Conservation (phyloP, 2,113 vertebrate species). For the Setophaga kirtlandii region DNA sequence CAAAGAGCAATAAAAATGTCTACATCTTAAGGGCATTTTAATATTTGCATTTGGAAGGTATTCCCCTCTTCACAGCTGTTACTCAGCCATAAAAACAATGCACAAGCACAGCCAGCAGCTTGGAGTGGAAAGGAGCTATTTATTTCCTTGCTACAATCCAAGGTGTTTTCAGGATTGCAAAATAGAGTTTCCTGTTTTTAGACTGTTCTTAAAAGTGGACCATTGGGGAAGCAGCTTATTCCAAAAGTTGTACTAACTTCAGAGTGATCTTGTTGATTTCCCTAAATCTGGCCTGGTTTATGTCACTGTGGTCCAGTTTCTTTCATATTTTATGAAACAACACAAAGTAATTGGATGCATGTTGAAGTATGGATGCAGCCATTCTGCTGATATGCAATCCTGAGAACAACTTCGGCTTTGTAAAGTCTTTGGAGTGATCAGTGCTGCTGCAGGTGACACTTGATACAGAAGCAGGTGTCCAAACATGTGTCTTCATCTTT, state of each 20-base stretch:
- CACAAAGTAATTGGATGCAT: background rate
- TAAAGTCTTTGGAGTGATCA: background rate
- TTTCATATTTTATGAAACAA: background rate
- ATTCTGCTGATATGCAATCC: background rate
- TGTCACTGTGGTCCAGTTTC: background rate
- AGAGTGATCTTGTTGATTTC: background rate
- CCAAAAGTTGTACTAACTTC: background rate
- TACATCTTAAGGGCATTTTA: slow-evolving; percentile 4
- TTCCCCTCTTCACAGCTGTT: background rate
- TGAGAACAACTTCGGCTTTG: background rate
- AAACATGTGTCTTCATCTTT: rapidly evolving
- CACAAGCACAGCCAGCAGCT: background rate
- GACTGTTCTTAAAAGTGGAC: background rate
- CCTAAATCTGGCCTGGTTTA: background rate
- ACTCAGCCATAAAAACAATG: slow-evolving; percentile 1
- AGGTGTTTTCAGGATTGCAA: slow-evolving; percentile 26
- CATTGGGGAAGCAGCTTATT: background rate
- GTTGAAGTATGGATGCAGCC: background rate
- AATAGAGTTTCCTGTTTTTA: slow-evolving; percentile 42
- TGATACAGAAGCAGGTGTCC: background rate
- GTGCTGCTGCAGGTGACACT: background rate
- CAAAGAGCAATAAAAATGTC: background rate
- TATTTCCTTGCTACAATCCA: slow-evolving; percentile 45
- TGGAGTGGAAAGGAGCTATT: slow-evolving; percentile 19
- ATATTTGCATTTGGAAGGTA: background rate